A percentile compares a stretch with the other conserved stretches of the same genome.
Conservation (phyloP, 1,140 invertebrate genomes). For the Brachionus asplanchnoidis region DNA sequence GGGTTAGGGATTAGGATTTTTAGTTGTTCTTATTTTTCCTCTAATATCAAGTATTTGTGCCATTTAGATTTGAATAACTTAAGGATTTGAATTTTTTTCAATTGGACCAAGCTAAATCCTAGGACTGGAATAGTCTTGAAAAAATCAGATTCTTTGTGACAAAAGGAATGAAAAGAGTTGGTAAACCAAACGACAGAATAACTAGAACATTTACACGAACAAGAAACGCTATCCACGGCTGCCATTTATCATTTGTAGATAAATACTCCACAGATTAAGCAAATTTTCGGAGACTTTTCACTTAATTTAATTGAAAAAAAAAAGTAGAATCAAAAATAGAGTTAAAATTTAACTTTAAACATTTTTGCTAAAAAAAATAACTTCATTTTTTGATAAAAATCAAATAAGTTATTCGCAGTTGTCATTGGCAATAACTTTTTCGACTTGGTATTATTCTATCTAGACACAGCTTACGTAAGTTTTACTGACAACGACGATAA, state of each 20-base stretch:
- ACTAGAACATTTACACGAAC: conserved; percentile 39
- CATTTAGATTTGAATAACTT: background rate
- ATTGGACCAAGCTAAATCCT: background rate
- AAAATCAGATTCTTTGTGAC: conserved; percentile 9
- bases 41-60: background rate
- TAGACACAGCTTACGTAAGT: conserved; percentile 25
- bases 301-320: background rate
- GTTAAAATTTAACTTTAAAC: background rate
- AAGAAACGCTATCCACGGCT: conserved; percentile 35
- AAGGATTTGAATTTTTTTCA: background rate
- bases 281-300: background rate
- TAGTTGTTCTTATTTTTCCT: background rate
- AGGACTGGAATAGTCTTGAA: background rate
- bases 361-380: background rate
- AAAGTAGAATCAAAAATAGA: background rate
- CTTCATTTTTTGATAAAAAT: background rate
- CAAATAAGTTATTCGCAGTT: background rate
- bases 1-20: background rate
- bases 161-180: conserved; percentile 40
- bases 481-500: background rate
- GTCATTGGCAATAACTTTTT: conserved; percentile 13
- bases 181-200: conserved; percentile 33
- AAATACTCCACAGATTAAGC: background rate
- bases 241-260: background rate
- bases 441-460: conserved; percentile 3